Conservation (phyloP, 2,888 invertebrate genomes). For the Alentia gelatinosa region DNA sequence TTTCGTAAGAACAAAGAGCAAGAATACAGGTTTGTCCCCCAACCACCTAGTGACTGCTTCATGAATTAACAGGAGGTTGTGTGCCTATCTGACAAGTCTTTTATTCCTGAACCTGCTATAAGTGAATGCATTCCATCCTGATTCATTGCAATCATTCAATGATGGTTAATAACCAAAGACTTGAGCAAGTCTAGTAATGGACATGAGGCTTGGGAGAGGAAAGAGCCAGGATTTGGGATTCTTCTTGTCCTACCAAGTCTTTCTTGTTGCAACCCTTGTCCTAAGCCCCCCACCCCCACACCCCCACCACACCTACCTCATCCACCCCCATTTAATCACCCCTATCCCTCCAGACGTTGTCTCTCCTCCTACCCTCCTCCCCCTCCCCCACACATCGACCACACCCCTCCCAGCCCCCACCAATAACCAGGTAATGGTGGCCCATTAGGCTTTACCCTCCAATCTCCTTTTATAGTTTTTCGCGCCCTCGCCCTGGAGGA, state of each 20-base stretch:
- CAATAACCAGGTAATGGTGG: constrained; percentile 2
- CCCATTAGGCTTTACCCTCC: constrained; percentile 24
- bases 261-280: background rate
- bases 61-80: too few relatives aligned
- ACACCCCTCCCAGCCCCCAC: background rate
- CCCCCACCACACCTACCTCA: background rate
- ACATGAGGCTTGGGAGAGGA: background rate
- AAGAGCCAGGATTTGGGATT: background rate
- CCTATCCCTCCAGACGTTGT: background rate
- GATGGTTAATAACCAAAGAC: too few relatives aligned
- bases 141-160: too few relatives aligned
- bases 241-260: background rate
- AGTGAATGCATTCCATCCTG: too few relatives aligned
- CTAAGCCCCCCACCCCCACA: background rate
- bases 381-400: background rate
- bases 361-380: background rate
- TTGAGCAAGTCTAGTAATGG: too few relatives aligned
- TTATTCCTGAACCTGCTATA: too few relatives aligned
- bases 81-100: too few relatives aligned
- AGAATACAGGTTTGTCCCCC: too few relatives aligned
- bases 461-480: constrained; percentile 45
- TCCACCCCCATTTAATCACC: background rate
- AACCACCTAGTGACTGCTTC: too few relatives aligned
- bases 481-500: background rate
- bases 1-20: too few relatives aligned